Evolutionary conservation across 2,888 invertebrate species (phyloP).

Genomic region (Apoderus coryli): DNA sequence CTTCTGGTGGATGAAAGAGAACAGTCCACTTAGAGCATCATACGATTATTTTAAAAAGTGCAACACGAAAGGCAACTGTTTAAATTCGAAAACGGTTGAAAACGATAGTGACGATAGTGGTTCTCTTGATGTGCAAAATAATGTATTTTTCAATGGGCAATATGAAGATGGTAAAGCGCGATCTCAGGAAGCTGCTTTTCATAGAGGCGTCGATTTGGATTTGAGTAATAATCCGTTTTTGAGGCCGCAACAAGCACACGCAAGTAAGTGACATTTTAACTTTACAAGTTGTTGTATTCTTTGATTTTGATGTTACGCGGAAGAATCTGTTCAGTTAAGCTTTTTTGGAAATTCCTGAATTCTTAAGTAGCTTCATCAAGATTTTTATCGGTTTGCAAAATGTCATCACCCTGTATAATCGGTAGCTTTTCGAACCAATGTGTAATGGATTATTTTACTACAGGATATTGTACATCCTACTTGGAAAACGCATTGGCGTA

Average conservation of each 20-base stretch:
- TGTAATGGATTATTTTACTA: too few relatives aligned
- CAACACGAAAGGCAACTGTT: constrained; percentile 23
- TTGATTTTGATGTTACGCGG: constrained; percentile 1
- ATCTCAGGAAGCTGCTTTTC: constrained; percentile 12
- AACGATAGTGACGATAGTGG: too few relatives aligned
- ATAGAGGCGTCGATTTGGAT: constrained; percentile 18
- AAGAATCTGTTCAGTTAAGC: neutral
- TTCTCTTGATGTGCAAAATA: constrained; percentile 19
- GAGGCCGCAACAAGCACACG: constrained; percentile 20
- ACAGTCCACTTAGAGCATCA: constrained; percentile 41
- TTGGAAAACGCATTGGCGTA: too few relatives aligned
- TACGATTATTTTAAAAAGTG: constrained; percentile 31
- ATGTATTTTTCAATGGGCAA: constrained; percentile 19
- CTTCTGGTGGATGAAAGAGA: constrained; percentile 47
- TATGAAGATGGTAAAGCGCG: constrained; percentile 7
- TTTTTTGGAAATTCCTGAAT: neutral
- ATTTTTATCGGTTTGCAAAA: too few relatives aligned
- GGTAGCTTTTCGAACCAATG: too few relatives aligned
- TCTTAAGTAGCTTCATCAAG: neutral
- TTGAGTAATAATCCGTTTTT: constrained; percentile 26
- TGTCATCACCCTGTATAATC: too few relatives aligned
- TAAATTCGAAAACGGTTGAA: too few relatives aligned
- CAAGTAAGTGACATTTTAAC: constrained; percentile 16
- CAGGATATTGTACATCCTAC: too few relatives aligned
- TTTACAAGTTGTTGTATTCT: too few relatives aligned